Base-by-base conservation (phyloP, 2,797 vertebrate genomes). In the Delichon dasypus region DNA sequence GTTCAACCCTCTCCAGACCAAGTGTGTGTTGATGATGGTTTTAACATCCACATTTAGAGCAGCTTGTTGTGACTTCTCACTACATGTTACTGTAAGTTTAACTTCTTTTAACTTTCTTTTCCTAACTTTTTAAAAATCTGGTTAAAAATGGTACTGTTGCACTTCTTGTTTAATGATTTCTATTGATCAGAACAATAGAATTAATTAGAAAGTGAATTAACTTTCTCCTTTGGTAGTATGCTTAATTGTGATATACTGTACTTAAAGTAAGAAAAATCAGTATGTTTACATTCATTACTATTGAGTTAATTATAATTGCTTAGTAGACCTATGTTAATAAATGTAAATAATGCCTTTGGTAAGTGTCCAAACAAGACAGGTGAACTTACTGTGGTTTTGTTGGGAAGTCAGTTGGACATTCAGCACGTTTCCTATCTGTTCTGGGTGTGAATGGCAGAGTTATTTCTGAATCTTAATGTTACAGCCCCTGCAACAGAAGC, bases 271-370 rank as follows among this genome's bases (percentile, higher is more conserved):
- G 81, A 85, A 67, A 79, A 88, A 72, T 78, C n/a, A 16, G 51
- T 95, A 79, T 68, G 72, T 95, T 96, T 96, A 66, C 50, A 64
- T 87, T 96, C 29, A 50, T 95, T 96, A 87, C 83, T 93, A 70
- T 48, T 40, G 88, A 94, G 94, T 96, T 94, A 95, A 93, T 95
- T 93, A 50, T 40, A 88, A 50, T n/a, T 79, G 64, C 55, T 96
- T 83, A 73, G 51, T 53, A 90, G 76, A 57, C 61, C 70, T 82
- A 7, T 75, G 58, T 84, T 95, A 91, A 95, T 90, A 85, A 95
- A 88, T 65, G 66, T 74, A 90, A 94, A 77, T 81, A 85, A 85
- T 15, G 15, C 57, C 51, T 77, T 89, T 91, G 79, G 73, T 93
- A 66, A 75, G 30, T 73, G 45, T 80, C 71, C 78, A 82, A 25